Evolutionary conservation across 2,888 invertebrate genomes (phyloP).

Genomic region (Gandaritis pyraliata): DNA sequence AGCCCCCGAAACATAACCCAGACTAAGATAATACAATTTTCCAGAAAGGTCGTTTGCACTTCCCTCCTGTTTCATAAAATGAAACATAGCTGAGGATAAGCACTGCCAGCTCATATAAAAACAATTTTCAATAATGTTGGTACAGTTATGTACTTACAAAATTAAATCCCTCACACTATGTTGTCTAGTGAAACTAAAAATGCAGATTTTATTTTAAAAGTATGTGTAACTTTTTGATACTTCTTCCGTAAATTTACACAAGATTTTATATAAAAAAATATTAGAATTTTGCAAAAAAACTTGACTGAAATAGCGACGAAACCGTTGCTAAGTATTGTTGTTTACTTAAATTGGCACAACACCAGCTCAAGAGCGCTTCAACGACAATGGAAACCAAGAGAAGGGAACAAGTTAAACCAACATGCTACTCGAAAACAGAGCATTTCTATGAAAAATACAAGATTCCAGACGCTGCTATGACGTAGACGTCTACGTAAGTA

Average conservation of each 20-base stretch:
- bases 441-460: not conserved
- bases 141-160: not conserved
- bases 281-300: not conserved
- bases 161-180: too few species aligned
- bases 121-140: slow-evolving; percentile 1
- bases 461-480: not conserved
- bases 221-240: too few species aligned
- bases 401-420: not conserved
- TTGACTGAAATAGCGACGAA: not conserved
- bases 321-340: slow-evolving; percentile 3
- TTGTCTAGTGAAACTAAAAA: too few species aligned
- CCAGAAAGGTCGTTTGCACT: not conserved
- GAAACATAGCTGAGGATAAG: not conserved
- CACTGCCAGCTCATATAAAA: not conserved
- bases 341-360: slow-evolving; percentile 7
- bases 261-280: too few species aligned
- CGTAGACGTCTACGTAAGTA: not conserved
- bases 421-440: not conserved
- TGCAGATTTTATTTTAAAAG: too few species aligned
- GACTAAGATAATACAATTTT: slow-evolving; percentile 8
- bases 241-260: too few species aligned
- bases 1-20: not conserved
- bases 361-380: not conserved
- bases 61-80: slow-evolving; percentile 1
- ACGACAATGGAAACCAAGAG: slow-evolving; percentile 5